These are phyloP conservation scores for Mesoclemmys tuberculata DNA, from an alignment of 2,113 vertebrate genomes.

Conservation along the genomic window DNA sequence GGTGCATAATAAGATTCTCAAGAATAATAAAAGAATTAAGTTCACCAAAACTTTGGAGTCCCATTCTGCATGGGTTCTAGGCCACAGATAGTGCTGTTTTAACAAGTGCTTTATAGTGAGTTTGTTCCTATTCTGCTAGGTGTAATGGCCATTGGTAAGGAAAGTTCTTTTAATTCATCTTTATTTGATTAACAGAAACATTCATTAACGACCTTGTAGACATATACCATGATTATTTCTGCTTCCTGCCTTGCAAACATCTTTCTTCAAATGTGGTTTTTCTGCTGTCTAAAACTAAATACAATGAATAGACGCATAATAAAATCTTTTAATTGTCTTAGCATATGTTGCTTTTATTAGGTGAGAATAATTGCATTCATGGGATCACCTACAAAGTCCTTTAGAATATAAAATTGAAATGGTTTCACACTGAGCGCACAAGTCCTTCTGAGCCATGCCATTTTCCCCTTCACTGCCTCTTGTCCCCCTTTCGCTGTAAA, in stretches of 20 bases:
- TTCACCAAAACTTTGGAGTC: background rate
- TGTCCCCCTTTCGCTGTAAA: slow-evolving; percentile 87
- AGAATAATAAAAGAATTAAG: slow-evolving; percentile 8
- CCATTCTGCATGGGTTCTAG: background rate
- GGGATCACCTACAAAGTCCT: slow-evolving; percentile 99
- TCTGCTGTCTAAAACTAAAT: slow-evolving; percentile 79
- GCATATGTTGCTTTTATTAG: slow-evolving; percentile 99
- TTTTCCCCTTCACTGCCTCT: slow-evolving; percentile 97
- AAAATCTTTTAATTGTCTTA: slow-evolving; percentile 99
- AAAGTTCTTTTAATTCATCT: slow-evolving; percentile 58
- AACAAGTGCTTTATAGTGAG: slow-evolving; percentile 59
- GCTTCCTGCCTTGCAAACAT: slow-evolving; percentile 52
- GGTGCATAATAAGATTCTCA: background rate
- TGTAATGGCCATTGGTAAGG: slow-evolving; percentile 52
- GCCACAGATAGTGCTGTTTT: slow-evolving; percentile 38
- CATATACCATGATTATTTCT: slow-evolving; percentile 45
- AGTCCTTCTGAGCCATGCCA: slow-evolving; percentile 94
- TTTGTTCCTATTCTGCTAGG: slow-evolving; percentile 45
- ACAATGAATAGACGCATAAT: slow-evolving; percentile 96
- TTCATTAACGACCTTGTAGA: slow-evolving; percentile 29
- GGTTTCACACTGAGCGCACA: slow-evolving; percentile 99
- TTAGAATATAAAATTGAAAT: slow-evolving; percentile 97
- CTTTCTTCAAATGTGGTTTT: slow-evolving; percentile 63
- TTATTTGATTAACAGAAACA: slow-evolving; percentile 45
- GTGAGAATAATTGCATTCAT: slow-evolving; percentile 99